phyloP scores from a whole-genome alignment of 2,113 vertebrate genomes.

The Brienomyrus longianalis region DNA sequence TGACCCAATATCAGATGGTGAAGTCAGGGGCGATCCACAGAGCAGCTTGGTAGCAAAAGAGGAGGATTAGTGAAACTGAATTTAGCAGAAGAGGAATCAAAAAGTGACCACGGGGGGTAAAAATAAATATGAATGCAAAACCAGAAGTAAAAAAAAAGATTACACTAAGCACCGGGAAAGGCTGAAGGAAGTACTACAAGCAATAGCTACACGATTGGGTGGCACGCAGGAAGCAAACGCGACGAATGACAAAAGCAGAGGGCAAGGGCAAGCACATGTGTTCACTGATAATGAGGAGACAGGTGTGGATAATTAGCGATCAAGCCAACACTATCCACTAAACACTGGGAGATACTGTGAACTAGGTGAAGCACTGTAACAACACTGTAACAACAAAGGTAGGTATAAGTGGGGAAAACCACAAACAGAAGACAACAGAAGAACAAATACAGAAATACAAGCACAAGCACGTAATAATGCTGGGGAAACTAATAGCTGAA shows the following conservation, averaged over 20 bases:
- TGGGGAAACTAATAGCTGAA: background rate
- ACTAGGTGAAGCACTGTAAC: background rate
- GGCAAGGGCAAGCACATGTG: background rate
- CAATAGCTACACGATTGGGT: background rate
- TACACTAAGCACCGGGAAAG: background rate
- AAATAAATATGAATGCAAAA: background rate
- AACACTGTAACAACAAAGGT: background rate
- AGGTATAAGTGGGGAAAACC: no score
- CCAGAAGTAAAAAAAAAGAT: background rate
- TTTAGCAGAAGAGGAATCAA: background rate
- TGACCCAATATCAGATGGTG: background rate
- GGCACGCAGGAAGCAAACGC: background rate
- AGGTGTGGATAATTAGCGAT: background rate
- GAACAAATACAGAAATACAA: background rate
- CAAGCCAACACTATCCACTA: background rate
- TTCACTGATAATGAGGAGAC: background rate
- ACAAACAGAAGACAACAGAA: background rate
- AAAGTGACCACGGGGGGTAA: background rate
- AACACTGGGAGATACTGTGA: background rate
- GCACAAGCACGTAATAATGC: background rate
- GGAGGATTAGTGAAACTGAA: background rate
- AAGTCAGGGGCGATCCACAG: background rate
- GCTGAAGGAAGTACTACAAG: no score
- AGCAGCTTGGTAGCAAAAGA: background rate
- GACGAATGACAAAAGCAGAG: background rate